These are phyloP conservation scores for Lasioglossum marginatum DNA, from an alignment of 2,888 invertebrate species.

Conservation along the genomic window DNA sequence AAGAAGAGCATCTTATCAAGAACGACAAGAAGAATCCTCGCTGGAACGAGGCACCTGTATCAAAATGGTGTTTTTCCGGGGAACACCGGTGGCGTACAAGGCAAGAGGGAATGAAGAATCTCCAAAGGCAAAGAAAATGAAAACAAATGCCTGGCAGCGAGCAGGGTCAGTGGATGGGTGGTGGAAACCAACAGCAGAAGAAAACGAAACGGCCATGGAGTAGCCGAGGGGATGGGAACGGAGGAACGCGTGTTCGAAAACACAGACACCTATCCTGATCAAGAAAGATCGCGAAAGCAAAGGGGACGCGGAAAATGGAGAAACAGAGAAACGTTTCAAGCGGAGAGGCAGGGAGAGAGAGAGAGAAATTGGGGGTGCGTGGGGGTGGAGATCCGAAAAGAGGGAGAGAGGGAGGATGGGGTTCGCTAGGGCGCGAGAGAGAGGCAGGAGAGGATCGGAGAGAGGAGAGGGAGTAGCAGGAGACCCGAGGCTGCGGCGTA, in stretches of 20 bases:
- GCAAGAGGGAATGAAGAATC: not conserved
- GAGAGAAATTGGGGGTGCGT: conserved; percentile 18
- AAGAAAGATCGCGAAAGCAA: conserved; percentile 49
- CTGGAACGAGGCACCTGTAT: conserved; percentile 1
- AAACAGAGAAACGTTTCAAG: not conserved
- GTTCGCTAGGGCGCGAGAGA: conserved; percentile 29
- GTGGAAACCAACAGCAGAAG: not conserved
- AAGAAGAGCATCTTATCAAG: not conserved
- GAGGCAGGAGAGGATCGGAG: conserved; percentile 27
- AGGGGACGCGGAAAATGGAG: conserved; percentile 29
- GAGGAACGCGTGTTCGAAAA: conserved; percentile 45
- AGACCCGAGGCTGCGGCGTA: conserved; percentile 83
- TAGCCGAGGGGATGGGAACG: not conserved
- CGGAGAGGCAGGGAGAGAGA: conserved; percentile 11
- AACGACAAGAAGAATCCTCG: not conserved
- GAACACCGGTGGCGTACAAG: not conserved
- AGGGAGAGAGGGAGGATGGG: conserved; percentile 28
- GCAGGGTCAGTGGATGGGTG: not conserved
- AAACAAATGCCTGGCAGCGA: conserved; percentile 18
- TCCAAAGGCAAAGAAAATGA: conserved; percentile 10
- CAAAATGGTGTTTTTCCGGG: conserved; percentile 4
- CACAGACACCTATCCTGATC: conserved; percentile 56
- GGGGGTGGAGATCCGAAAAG: conserved; percentile 36
- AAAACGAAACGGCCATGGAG: not conserved
- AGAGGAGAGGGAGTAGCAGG: conserved; percentile 77